Percentiles rank a stretch among this genome's conserved stretches.
Conservation (phyloP, 2,113 vertebrate genomes). For the Platichthys flesus region DNA sequence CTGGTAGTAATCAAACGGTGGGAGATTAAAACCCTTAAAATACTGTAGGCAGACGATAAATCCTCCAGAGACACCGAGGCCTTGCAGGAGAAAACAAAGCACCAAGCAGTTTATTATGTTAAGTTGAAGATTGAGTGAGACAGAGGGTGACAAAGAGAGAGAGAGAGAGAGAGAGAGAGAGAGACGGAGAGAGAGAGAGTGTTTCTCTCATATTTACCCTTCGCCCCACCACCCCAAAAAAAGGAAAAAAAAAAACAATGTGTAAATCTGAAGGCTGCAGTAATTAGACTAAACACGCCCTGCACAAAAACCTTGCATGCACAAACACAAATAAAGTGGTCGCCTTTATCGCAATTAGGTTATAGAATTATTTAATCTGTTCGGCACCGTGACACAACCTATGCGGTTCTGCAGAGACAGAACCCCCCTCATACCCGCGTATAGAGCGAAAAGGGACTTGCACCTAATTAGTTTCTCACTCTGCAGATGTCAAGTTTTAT, state of each 20-base stretch:
- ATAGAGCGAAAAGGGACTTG: background rate
- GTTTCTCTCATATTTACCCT: conserved; percentile 71
- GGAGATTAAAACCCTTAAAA: conserved; percentile 74
- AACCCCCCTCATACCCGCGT: background rate
- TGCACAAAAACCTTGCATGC: conserved; percentile 13
- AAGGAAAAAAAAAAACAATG: conserved; percentile 57
- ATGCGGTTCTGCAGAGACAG: background rate
- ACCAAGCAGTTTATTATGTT: conserved; percentile 69
- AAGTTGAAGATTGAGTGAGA: conserved; percentile 52
- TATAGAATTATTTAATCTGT: background rate
- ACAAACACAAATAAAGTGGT: conserved; percentile 20
- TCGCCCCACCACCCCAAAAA: background rate
- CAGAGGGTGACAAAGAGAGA: conserved; percentile 27
- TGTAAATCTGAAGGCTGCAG: conserved; percentile 69
- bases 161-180: conserved; percentile 24
- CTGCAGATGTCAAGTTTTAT: conserved; percentile 14
- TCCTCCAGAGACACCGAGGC: conserved; percentile 72
- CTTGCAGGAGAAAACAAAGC: conserved; percentile 60
- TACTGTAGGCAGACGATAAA: conserved; percentile 75
- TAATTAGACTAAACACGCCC: conserved; percentile 75
- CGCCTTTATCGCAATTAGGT: background rate
- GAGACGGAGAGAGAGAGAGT: background rate
- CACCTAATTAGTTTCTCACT: conserved; percentile 7
- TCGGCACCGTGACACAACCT: background rate
- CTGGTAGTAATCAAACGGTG: conserved; percentile 71